These are phyloP conservation scores for Hypomecis punctinalis DNA, from an alignment of 2,888 invertebrate species.

Conservation along the genomic window DNA sequence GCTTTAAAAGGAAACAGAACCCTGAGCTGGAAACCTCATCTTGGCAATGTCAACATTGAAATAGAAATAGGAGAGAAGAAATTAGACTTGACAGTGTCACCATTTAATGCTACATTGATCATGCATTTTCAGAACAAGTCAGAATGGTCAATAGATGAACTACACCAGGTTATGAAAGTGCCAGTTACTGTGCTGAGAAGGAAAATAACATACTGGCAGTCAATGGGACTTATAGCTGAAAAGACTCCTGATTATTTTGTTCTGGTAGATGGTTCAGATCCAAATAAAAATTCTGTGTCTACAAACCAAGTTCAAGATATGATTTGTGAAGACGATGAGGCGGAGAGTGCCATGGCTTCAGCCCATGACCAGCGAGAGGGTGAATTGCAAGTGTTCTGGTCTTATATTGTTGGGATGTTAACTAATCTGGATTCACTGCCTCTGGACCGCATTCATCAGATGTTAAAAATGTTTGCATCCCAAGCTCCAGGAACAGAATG, in stretches of 20 bases:
- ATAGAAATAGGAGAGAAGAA: conserved; percentile 94
- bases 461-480: conserved; percentile 98
- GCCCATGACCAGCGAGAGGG: conserved; percentile 97
- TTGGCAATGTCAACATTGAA: conserved; percentile 95
- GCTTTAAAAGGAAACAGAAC: conserved; percentile 96
- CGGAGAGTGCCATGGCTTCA: conserved; percentile 97
- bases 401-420: conserved; percentile 98
- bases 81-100: conserved; percentile 93
- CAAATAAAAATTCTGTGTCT: conserved; percentile 82
- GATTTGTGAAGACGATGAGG: conserved; percentile 94
- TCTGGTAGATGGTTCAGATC: conserved; percentile 87
- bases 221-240: conserved; percentile 94
- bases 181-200: conserved; percentile 93
- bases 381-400: conserved; percentile 97
- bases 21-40: conserved; percentile 96
- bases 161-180: conserved; percentile 94
- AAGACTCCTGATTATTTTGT: conserved; percentile 89
- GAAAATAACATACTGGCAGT: conserved; percentile 97
- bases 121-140: conserved; percentile 95
- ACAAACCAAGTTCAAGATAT: conserved; percentile 85
- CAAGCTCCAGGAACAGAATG: conserved; percentile 96
- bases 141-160: conserved; percentile 94
- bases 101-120: conserved; percentile 97
- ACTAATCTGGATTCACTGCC: conserved; percentile 97
- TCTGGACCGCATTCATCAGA: conserved; percentile 96